Percentiles rank a stretch among this genome's conserved stretches.
Conservation (phyloP, 64 coral and sea anemone genomes). For the Pocillopora damicornis region DNA sequence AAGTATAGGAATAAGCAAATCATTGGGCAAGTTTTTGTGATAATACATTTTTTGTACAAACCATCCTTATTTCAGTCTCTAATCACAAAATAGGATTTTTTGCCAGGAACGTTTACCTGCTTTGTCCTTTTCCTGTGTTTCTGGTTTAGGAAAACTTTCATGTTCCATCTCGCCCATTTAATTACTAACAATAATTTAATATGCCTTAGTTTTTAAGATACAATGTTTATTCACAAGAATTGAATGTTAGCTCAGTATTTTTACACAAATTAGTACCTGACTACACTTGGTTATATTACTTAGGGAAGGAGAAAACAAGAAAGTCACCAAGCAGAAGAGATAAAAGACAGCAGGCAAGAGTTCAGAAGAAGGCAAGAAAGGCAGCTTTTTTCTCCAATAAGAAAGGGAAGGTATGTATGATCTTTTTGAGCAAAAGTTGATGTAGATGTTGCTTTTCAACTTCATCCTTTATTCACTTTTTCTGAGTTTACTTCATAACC, state of each 20-base stretch:
- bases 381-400: constrained; percentile 33
- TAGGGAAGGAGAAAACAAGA: constrained; percentile 21
- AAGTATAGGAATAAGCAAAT: too few species aligned
- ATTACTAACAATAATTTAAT: too few species aligned
- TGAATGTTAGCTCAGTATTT: background rate
- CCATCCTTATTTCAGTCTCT: too few species aligned
- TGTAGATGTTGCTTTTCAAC: background rate
- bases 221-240: too few species aligned
- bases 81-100: background rate
- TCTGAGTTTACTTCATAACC: background rate
- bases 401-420: background rate
- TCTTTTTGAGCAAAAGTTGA: background rate
- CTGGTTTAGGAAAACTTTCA: too few species aligned
- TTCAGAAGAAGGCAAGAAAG: constrained; percentile 43
- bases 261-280: background rate
- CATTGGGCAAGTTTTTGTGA: too few species aligned
- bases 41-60: too few species aligned
- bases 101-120: background rate
- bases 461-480: background rate
- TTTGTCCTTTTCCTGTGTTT: background rate
- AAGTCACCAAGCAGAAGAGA: constrained; percentile 30
- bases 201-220: too few species aligned
- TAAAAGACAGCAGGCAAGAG: constrained; percentile 22
- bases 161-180: too few species aligned
- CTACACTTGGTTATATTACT: background rate